phyloP scores from a whole-genome alignment of 2,888 invertebrate genomes.

The Mesodorylaimus sp. region DNA sequence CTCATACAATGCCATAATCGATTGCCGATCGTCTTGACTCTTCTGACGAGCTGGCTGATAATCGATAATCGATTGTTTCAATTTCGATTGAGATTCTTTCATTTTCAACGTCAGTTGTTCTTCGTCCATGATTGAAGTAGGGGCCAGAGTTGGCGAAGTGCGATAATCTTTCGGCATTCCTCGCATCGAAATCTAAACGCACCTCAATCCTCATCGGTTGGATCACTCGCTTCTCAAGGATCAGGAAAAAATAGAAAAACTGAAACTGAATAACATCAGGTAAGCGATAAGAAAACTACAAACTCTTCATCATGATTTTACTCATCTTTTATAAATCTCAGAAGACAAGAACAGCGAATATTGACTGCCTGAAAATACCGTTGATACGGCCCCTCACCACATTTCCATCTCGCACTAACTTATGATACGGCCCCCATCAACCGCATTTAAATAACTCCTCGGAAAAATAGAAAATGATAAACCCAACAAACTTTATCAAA shows the following conservation, averaged over 20 bases:
- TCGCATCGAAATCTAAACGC: neutral
- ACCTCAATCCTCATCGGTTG: neutral
- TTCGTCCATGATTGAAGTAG: neutral
- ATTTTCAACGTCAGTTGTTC: neutral
- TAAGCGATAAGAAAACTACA: no score
- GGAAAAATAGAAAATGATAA: neutral
- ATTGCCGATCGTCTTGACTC: neutral
- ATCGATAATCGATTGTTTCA: no score
- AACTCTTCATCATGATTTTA: no score
- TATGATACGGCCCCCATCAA: no score
- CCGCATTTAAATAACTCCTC: neutral
- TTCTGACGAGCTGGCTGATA: no score
- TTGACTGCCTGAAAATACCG: no score
- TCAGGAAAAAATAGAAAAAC: neutral
- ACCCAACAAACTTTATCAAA: neutral
- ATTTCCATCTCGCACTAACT: no score
- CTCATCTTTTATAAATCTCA: no score
- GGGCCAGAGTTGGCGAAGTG: neutral
- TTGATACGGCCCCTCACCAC: no score
- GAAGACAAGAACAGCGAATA: no score
- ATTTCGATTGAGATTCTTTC: neutral
- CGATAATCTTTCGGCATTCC: neutral
- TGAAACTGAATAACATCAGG: neutral
- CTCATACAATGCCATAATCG: no score
- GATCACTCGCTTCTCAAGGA: neutral